These are phyloP conservation scores for Procavia capensis DNA, from an alignment of 2,113 vertebrate species.

Conservation along the genomic window DNA sequence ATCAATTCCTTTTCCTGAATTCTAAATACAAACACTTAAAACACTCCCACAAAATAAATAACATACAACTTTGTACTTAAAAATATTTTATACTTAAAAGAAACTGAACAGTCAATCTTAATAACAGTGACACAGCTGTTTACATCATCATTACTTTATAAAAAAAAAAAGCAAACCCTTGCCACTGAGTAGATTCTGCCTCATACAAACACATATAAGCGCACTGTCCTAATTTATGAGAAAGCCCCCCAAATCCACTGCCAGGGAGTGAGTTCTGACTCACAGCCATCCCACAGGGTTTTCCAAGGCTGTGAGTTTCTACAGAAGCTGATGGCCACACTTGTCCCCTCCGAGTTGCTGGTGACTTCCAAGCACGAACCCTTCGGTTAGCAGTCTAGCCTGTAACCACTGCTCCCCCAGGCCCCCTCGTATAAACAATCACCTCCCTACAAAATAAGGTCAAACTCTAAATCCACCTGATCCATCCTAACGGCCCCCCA, in stretches of 20 bases:
- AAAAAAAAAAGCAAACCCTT: too few species aligned
- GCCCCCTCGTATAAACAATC: neutral
- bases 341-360: too few species aligned
- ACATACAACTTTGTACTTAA: neutral
- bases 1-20: neutral
- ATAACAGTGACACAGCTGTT: neutral
- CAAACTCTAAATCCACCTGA: neutral
- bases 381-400: too few species aligned
- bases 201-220: neutral
- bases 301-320: too few species aligned
- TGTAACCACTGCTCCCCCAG: too few species aligned
- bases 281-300: too few species aligned
- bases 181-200: too few species aligned
- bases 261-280: too few species aligned
- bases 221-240: neutral
- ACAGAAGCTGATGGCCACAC: too few species aligned
- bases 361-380: too few species aligned
- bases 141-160: neutral
- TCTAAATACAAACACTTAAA: neutral
- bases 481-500: neutral
- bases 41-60: neutral
- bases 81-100: neutral
- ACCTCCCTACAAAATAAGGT: neutral
- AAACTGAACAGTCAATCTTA: too few species aligned
- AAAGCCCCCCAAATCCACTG: neutral